Conservation (phyloP, 2,888 invertebrate genomes). For the Phorcus lineatus region DNA sequence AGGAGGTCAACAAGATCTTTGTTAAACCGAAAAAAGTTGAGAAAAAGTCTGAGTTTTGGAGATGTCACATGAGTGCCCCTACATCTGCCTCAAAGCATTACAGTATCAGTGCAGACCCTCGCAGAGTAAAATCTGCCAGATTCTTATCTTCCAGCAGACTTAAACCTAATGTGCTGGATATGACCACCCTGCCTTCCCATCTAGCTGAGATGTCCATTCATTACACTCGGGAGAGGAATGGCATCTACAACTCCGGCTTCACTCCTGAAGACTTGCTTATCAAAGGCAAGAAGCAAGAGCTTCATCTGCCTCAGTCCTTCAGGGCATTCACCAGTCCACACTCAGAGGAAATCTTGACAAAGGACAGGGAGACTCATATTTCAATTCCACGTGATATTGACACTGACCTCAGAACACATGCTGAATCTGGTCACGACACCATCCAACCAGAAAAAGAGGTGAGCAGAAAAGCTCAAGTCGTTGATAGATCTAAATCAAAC, state of each 20-base stretch:
- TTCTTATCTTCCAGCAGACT: background rate
- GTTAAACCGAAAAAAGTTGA: constrained; percentile 31
- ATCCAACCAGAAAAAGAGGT: constrained; percentile 27
- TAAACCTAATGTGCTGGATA: constrained; percentile 14
- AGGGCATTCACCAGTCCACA: background rate
- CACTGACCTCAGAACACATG: background rate
- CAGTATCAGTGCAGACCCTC: background rate
- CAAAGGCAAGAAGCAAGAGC: constrained; percentile 21
- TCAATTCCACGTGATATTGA: background rate
- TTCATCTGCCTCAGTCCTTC: background rate
- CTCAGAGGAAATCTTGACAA: background rate
- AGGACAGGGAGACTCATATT: background rate
- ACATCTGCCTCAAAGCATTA: constrained; percentile 28
- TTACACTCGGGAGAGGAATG: constrained; percentile 24
- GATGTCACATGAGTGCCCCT: constrained; percentile 28
- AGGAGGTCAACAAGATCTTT: constrained; percentile 39
- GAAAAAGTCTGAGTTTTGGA: constrained; percentile 19
- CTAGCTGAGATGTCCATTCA: constrained; percentile 25
- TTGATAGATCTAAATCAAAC: constrained; percentile 56
- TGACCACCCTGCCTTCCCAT: constrained; percentile 24
- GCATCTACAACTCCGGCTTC: background rate
- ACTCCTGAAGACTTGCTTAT: constrained; percentile 21
- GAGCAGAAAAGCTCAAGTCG: constrained; percentile 40
- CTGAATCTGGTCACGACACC: constrained; percentile 6
- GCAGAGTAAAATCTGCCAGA: background rate